Base-by-base conservation (phyloP, 2,888 invertebrate species). In the Drosophila melanosoma region DNA sequence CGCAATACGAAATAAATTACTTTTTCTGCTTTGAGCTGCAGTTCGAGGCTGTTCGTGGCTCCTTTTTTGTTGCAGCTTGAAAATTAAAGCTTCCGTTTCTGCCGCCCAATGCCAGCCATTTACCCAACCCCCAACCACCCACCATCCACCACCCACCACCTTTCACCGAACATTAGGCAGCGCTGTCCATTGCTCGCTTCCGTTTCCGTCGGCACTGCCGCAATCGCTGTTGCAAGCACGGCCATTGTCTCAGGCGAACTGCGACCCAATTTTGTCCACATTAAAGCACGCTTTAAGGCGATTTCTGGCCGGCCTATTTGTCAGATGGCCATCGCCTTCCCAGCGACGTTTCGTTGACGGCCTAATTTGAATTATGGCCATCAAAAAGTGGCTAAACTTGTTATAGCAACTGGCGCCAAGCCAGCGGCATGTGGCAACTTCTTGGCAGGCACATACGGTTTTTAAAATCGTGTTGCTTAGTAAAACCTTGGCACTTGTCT, bases 1-100 rank as follows among this genome's bases (percentile, higher is more conserved):
- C 87, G 89, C 89, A 87, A 82, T 89, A 87, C 86, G 87, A 87
- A 87, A 87, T 87, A 87, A 87, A 87, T 87, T 87, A 89, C 87
- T 87, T 87, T 89, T 87, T 87, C 83, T 79, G 85, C 89, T 83
- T 87, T 87, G 85, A 84, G 86, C 70, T 83, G 86, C 77, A 83
- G 84, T 83, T 74, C 85, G 76, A 69, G 85, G 81, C 76, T 69
- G 64, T 69, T 67, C 69, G 60, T 69, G 68, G 67, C 76, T 62
- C 65, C 75, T 68, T 72, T 73, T 70, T 65, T 72, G 74, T 66
- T 89, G 76, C 86, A 89, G 89, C 87, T 87, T 87, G 81, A 89
- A 87, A 87, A 89, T 87, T 86, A 87, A 87, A 87, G 89, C 89
- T 87, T 87, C 87, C 87, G 87, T 66, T 89, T 64, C 75, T 70